Evolutionary conservation across 2,797 vertebrate species (phyloP).

Genomic region (Acridotheres tristis): DNA sequence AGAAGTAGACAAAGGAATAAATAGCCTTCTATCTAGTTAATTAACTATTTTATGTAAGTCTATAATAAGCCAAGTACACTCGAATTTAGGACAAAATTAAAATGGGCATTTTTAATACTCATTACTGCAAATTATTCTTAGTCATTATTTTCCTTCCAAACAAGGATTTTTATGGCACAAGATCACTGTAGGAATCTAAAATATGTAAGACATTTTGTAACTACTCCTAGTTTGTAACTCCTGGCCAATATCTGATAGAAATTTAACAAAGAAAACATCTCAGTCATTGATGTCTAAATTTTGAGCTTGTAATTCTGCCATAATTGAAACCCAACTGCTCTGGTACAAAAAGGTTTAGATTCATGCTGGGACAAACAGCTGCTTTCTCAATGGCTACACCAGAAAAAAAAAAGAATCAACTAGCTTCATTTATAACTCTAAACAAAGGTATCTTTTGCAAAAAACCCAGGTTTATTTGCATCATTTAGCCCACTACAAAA

Average conservation of each 20-base stretch:
- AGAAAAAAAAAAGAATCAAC: constrained; percentile 34
- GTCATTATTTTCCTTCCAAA: neutral
- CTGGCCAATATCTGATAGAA: neutral
- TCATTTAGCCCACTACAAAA: constrained; percentile 21
- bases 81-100: neutral
- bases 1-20: neutral
- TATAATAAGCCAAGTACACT: neutral
- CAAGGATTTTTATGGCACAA: neutral
- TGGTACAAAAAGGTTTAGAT: constrained; percentile 52
- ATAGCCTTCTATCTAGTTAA: neutral
- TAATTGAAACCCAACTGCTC: constrained; percentile 46
- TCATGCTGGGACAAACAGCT: constrained; percentile 61
- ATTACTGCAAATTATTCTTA: neutral
- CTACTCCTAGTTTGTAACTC: neutral
- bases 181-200: neutral
- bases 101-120: neutral
- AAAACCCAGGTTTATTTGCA: constrained; percentile 27
- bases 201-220: neutral
- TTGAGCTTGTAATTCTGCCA: neutral
- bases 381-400: constrained; percentile 13
- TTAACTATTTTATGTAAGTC: neutral
- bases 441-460: constrained; percentile 58
- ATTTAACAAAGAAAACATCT: constrained; percentile 25
- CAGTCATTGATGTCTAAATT: neutral
- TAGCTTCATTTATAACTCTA: constrained; percentile 38